Percentiles rank a stretch among this genome's conserved stretches.
Conservation (phyloP, 2,113 vertebrate species). For the Fregetta grallaria region DNA sequence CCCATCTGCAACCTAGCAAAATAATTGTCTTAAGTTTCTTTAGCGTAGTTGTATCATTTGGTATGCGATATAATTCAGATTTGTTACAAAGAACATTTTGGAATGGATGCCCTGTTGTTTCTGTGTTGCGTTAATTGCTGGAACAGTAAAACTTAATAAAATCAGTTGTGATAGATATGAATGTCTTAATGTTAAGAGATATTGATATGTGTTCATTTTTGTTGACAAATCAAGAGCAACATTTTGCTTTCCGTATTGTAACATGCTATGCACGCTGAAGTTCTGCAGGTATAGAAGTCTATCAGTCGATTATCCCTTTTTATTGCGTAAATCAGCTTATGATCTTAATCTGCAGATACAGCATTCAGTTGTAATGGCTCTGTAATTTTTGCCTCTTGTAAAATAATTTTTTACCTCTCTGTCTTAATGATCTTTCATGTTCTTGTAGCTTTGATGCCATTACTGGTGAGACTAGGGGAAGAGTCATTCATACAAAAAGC, state of each 20-base stretch:
- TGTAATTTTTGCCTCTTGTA: neutral
- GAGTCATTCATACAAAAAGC: conserved; percentile 86
- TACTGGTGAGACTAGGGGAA: conserved; percentile 75
- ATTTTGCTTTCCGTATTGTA: neutral
- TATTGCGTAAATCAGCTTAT: neutral
- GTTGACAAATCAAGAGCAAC: neutral
- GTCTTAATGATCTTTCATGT: neutral
- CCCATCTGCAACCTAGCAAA: neutral
- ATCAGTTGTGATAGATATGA: conserved; percentile 19
- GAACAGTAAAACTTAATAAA: neutral
- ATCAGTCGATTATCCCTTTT: neutral
- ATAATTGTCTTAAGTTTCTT: neutral
- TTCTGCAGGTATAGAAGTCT: neutral
- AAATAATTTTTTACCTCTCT: neutral
- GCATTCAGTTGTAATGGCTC: neutral
- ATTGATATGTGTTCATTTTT: neutral
- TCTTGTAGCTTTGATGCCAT: conserved; percentile 76
- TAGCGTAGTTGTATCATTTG: neutral
- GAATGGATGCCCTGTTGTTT: neutral
- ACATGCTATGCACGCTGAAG: neutral
- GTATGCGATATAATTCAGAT: neutral
- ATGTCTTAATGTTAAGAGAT: neutral
- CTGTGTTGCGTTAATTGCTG: neutral
- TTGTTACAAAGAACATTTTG: neutral
- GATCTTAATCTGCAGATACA: neutral